phyloP scores from a whole-genome alignment of 2,888 invertebrate genomes.

The Hydriomena furcata region DNA sequence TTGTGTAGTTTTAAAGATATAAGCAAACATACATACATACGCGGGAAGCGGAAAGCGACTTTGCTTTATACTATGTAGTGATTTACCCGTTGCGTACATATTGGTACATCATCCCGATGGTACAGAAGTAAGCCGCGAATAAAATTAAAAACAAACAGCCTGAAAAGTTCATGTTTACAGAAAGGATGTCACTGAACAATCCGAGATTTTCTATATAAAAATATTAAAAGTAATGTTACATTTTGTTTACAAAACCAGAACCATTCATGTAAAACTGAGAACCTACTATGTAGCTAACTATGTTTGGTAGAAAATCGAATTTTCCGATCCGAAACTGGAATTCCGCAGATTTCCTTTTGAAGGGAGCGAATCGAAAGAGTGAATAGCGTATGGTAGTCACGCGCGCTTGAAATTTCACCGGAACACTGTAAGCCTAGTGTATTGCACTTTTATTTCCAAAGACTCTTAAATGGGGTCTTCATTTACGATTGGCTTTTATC shows the following conservation, averaged over 20 bases:
- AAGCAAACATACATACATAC: no score
- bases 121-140: background rate
- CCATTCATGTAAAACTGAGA: no score
- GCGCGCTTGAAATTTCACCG: constrained; percentile 15
- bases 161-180: background rate
- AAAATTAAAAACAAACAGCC: constrained; percentile 11
- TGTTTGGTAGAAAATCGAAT: constrained; percentile 11
- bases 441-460: constrained; percentile 19
- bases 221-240: no score
- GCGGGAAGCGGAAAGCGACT: no score
- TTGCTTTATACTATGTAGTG: no score
- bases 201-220: no score
- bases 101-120: no score
- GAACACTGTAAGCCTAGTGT: constrained; percentile 9
- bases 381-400: constrained; percentile 15
- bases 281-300: no score
- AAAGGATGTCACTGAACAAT: background rate
- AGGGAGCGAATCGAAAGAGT: constrained; percentile 11
- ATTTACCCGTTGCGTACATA: no score
- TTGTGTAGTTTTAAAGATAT: no score
- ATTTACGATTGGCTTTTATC: constrained; percentile 1
- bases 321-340: constrained; percentile 3
- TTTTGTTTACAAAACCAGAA: no score
- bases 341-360: background rate
- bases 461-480: background rate